A percentile compares a stretch with the other conserved stretches of the same genome.
Conservation (phyloP, 2,113 vertebrate species). For the Caracal caracal region DNA sequence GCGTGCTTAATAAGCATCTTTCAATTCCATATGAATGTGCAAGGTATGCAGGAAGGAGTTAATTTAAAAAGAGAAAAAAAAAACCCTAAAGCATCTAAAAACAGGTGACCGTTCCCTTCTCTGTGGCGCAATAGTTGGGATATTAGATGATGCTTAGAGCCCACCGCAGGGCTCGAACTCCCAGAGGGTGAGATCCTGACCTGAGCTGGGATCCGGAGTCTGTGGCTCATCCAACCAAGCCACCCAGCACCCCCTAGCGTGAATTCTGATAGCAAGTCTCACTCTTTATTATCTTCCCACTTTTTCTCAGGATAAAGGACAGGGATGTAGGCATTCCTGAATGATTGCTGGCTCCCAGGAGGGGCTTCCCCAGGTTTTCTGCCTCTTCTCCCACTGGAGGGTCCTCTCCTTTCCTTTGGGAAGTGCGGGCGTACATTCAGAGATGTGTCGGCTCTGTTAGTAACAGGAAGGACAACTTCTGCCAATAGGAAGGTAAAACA, state of each 20-base stretch:
- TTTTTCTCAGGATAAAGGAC: background rate
- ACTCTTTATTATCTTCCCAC: background rate
- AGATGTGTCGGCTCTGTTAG: background rate
- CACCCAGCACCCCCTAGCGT: no score
- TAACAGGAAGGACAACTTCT: background rate
- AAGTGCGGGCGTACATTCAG: background rate
- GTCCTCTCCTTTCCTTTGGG: no score
- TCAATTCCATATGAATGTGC: background rate
- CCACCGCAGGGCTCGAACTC: no score
- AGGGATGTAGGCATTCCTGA: background rate
- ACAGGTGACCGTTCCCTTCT: background rate
- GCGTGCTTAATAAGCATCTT: background rate
- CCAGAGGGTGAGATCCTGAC: no score
- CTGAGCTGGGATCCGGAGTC: no score
- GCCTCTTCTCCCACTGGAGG: background rate
- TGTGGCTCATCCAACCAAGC: no score
- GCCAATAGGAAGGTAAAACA: background rate
- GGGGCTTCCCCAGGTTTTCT: background rate
- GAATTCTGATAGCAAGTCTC: background rate
- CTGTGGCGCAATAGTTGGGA: background rate
- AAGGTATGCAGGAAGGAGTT: background rate
- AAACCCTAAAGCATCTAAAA: background rate
- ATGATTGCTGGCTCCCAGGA: background rate
- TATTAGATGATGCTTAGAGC: background rate
- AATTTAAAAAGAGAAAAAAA: background rate